Evolutionary conservation across 2,888 invertebrate genomes (phyloP), one percentile per base, ranked within the genome.

Genomic region (Cheilosia urbana): DNA sequence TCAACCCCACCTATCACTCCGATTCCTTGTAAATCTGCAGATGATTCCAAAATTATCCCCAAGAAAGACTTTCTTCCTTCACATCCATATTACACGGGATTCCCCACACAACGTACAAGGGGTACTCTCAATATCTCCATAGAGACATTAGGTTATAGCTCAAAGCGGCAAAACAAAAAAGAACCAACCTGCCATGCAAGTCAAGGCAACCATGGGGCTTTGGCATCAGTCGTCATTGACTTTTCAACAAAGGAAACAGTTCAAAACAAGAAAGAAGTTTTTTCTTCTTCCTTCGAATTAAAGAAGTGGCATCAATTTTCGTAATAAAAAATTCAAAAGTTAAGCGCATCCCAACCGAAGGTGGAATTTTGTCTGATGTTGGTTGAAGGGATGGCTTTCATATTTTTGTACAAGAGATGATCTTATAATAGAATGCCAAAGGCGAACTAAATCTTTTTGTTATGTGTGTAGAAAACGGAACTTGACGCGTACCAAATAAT

Each of bases 401-500:
- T 21, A 27, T 72, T 60, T 34, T 30, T 73, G 42, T 53, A 30
- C 19, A 27, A 27, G 19, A 72, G 72, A 79, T 71, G 71, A 72
- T 79, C 71, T 65, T 60, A 71, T 69, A 72, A 72, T 58, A n/a
- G 51, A 15, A 55, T 51, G 72, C 79, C 71, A 60, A 47, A 24
- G 72, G 79, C 79, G 19, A 79, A 58, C 51, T 62, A 24, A 55
- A 68, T 80, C 66, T 45, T 68, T 60, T 75, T 65, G 58, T 66
- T 65, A 79, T 66, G 72, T 66, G 72, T 66, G 79, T 17, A 66
- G 79, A 79, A 79, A 79, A 72, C 58, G 72, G 42, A 66, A 79
- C 66, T 79, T 66, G 72, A 58, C 65, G 72, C 79, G 79, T 60
- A 60, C n/a, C n/a, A n/a, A n/a, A 72, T 72, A 72, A 79, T 79